Evolutionary conservation across 2,888 invertebrate species (phyloP).

Genomic region (Cheiracanthium punctorium): DNA sequence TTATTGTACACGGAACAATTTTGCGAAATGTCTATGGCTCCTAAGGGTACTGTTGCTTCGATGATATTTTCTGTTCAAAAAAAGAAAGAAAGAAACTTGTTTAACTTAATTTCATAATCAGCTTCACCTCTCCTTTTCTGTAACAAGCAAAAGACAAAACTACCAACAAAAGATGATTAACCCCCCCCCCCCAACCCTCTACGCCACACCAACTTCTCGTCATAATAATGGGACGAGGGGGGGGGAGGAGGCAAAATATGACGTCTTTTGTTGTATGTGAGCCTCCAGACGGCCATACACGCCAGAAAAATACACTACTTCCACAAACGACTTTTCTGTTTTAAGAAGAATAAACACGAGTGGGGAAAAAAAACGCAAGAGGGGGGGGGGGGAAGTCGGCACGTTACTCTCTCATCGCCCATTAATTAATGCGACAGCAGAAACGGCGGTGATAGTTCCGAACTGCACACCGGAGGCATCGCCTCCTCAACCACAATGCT

Average conservation of each 20-base stretch:
- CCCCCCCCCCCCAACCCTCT: too few relatives aligned
- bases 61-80: not conserved
- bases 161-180: not conserved
- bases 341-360: not conserved
- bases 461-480: not conserved
- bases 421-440: constrained; percentile 63
- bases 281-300: not conserved
- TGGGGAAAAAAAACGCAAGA: not conserved
- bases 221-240: not conserved
- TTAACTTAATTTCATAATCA: not conserved
- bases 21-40: not conserved
- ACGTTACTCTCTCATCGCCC: constrained; percentile 4
- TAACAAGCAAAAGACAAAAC: not conserved
- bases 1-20: not conserved
- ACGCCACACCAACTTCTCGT: too few relatives aligned
- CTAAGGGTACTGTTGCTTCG: not conserved
- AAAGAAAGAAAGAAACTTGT: not conserved
- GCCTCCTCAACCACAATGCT: constrained; percentile 2
- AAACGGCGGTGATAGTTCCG: constrained; percentile 24
- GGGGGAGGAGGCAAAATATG: not conserved
- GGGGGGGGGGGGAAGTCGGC: not conserved
- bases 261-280: not conserved
- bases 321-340: not conserved
- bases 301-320: not conserved
- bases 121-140: not conserved